Conservation (phyloP, 1,140 invertebrate genomes). For the Lineus longissimus region DNA sequence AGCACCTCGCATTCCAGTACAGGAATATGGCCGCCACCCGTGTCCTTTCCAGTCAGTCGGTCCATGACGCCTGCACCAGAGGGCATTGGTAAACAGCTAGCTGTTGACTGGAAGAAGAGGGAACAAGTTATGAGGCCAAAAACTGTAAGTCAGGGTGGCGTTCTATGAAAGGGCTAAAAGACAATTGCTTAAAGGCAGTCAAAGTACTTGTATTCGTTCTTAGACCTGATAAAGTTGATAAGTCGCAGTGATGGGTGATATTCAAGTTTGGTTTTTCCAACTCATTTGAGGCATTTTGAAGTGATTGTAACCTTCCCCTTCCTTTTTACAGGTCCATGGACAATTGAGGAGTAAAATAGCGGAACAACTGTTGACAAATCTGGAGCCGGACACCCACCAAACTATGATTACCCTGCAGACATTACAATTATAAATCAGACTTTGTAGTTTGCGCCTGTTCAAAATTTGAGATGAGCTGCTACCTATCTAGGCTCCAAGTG, state of each 20-base stretch:
- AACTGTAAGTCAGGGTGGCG: constrained; percentile 36
- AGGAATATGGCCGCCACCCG: constrained; percentile 32
- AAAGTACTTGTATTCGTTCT: not conserved
- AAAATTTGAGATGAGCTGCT: too few species aligned
- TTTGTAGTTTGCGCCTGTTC: too few species aligned
- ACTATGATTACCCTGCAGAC: too few species aligned
- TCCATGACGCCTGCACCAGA: constrained; percentile 21
- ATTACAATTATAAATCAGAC: too few species aligned
- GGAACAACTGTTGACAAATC: constrained; percentile 42
- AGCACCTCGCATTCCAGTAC: constrained; percentile 18
- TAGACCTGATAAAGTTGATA: not conserved
- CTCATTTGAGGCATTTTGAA: too few species aligned
- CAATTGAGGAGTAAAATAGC: constrained; percentile 38
- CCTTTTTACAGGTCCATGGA: constrained; percentile 34
- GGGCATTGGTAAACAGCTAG: constrained; percentile 16
- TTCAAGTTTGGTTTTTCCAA: constrained; percentile 7
- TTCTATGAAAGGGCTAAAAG: not conserved
- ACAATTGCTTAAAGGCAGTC: not conserved
- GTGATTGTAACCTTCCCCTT: too few species aligned
- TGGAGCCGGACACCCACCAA: constrained; percentile 33
- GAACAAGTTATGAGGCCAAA: constrained; percentile 34
- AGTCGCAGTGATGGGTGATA: not conserved
- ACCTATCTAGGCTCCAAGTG: too few species aligned
- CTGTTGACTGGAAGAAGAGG: constrained; percentile 24
- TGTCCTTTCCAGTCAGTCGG: constrained; percentile 28